Conservation (phyloP, 2,797 vertebrate species). For the Karalla daura region DNA sequence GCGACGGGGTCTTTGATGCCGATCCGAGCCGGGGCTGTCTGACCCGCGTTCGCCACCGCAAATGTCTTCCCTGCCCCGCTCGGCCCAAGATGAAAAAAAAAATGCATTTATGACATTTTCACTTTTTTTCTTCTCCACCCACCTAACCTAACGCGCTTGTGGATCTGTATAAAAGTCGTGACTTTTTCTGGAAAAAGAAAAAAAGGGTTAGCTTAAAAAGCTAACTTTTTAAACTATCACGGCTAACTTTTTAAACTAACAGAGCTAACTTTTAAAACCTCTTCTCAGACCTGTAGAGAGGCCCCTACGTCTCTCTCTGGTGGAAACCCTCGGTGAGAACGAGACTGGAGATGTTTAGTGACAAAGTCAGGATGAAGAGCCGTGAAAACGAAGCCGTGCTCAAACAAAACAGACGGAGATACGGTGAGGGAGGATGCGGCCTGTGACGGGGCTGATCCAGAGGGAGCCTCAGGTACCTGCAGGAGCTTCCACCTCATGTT, state of each 20-base stretch:
- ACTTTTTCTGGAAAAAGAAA: neutral
- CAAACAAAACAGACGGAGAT: constrained; percentile 43
- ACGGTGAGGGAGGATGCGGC: too few relatives aligned
- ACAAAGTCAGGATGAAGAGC: constrained; percentile 49
- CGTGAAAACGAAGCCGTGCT: constrained; percentile 30
- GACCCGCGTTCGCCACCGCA: constrained; percentile 8
- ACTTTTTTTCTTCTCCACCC: too few relatives aligned
- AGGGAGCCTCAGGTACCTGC: constrained; percentile 84
- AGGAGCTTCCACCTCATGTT: constrained; percentile 96
- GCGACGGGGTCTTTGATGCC: constrained; percentile 11
- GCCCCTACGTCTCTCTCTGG: constrained; percentile 18
- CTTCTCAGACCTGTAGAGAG: constrained; percentile 24
- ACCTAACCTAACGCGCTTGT: too few relatives aligned
- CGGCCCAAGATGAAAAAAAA: neutral
- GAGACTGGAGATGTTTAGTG: constrained; percentile 60
- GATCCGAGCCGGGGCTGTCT: neutral
- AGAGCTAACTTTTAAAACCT: neutral
- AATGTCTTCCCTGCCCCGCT: too few relatives aligned
- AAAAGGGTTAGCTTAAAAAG: neutral
- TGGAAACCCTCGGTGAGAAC: constrained; percentile 40
- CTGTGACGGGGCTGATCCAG: neutral
- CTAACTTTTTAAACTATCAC: too few relatives aligned
- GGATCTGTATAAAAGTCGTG: too few relatives aligned
- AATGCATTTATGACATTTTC: neutral
- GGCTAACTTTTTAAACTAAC: too few relatives aligned